Percentiles rank a stretch among this genome's conserved stretches.
Evolutionary conservation across 2,113 vertebrate genomes (phyloP).

Genomic region (Chunga burmeisteri): DNA sequence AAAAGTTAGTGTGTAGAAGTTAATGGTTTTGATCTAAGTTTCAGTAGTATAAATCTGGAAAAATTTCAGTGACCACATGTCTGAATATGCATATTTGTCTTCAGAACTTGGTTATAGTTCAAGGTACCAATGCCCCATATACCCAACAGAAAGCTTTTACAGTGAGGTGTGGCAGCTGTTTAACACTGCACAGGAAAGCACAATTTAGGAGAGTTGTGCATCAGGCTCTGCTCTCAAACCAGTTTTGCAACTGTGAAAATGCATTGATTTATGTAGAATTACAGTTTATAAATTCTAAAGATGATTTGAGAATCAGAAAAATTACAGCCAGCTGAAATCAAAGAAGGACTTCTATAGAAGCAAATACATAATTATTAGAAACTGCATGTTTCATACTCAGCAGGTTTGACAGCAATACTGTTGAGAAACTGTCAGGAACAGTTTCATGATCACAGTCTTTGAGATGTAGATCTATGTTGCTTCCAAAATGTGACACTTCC

Average conservation of each 20-base stretch:
- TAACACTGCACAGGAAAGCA: background rate
- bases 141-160: background rate
- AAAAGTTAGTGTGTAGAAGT: background rate
- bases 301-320: background rate
- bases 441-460: background rate
- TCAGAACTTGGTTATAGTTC: background rate
- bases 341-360: background rate
- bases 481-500: background rate
- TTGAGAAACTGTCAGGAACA: background rate
- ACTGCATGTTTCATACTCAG: background rate
- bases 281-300: background rate
- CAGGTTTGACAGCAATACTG: background rate
- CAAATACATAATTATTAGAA: background rate
- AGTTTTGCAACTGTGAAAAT: background rate
- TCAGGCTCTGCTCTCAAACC: background rate
- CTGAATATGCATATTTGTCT: background rate
- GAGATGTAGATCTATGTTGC: background rate
- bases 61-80: background rate
- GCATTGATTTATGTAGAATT: background rate
- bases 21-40: constrained; percentile 35
- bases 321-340: background rate
- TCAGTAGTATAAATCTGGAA: constrained; percentile 6
- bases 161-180: background rate
- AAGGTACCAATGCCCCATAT: background rate
- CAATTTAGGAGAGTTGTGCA: background rate